Conservation (phyloP, 2,888 invertebrate species). For the Synanthedon myopaeformis region DNA sequence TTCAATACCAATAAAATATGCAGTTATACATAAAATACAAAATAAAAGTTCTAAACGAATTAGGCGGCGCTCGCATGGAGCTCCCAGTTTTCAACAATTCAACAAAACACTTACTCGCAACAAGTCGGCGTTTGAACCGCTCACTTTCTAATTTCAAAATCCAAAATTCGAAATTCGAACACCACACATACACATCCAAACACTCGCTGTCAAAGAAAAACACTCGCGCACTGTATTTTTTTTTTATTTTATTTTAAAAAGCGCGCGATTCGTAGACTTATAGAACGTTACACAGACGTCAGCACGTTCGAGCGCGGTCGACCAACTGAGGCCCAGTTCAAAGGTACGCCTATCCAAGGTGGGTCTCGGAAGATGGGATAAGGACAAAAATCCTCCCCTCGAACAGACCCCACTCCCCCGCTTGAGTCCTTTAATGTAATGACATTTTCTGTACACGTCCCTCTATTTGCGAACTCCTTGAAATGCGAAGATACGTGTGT, state of each 20-base stretch:
- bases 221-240: not conserved
- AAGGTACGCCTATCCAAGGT: not conserved
- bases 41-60: too few species aligned
- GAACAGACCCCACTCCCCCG: not conserved
- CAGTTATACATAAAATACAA: too few species aligned
- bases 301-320: not conserved
- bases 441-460: constrained; percentile 14
- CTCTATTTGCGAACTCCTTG: constrained; percentile 10
- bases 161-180: not conserved
- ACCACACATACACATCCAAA: not conserved
- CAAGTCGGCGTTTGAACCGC: not conserved
- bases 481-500: constrained; percentile 1
- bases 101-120: not conserved
- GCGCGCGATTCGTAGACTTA: not conserved
- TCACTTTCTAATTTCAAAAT: not conserved
- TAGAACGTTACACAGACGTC: not conserved
- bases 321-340: not conserved
- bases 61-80: too few species aligned
- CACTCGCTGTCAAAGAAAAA: not conserved
- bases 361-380: constrained; percentile 4
- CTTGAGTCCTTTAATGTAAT: constrained; percentile 13
- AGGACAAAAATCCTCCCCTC: constrained; percentile 2
- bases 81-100: too few species aligned
- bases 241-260: not conserved
- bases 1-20: too few species aligned